Percentiles rank a stretch among this genome's conserved stretches.
Evolutionary conservation across 2,797 vertebrate genomes (phyloP).

Genomic region (Trachops cirrhosus): DNA sequence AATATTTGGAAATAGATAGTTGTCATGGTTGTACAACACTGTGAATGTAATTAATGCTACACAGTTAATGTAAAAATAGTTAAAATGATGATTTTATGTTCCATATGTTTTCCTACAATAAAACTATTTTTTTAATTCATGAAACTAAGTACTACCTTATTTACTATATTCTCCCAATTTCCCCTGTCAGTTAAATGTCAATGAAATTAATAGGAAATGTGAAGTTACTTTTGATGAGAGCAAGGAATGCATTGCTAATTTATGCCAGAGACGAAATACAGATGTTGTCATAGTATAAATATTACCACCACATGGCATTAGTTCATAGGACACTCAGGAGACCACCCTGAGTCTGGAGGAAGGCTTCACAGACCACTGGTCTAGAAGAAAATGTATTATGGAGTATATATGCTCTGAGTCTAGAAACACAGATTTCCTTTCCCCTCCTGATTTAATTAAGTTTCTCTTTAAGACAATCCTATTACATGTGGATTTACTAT

Average conservation of each 20-base stretch:
- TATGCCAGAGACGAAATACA: not conserved
- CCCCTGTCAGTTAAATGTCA: not conserved
- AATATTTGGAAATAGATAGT: not conserved
- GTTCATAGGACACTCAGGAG: not conserved
- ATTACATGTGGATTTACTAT: slow-evolving; percentile 57
- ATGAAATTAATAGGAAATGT: not conserved
- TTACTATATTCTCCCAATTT: not conserved
- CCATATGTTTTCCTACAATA: not conserved
- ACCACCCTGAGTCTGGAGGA: not conserved
- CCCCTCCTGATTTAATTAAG: slow-evolving; percentile 57
- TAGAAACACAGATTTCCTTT: slow-evolving; percentile 48
- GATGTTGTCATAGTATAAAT: not conserved
- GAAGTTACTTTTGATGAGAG: not conserved
- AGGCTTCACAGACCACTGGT: not conserved
- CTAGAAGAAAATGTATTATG: slow-evolving; percentile 6
- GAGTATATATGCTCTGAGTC: slow-evolving; percentile 2
- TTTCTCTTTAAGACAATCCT: slow-evolving; percentile 50
- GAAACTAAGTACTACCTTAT: not conserved
- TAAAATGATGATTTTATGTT: not conserved
- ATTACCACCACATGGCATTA: not conserved
- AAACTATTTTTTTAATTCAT: not conserved
- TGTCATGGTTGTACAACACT: not conserved
- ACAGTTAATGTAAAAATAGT: not conserved
- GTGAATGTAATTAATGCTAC: not conserved
- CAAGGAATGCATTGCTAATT: not conserved